Evolutionary conservation across 2,888 invertebrate genomes (phyloP).

Genomic region (Endotricha flammealis): DNA sequence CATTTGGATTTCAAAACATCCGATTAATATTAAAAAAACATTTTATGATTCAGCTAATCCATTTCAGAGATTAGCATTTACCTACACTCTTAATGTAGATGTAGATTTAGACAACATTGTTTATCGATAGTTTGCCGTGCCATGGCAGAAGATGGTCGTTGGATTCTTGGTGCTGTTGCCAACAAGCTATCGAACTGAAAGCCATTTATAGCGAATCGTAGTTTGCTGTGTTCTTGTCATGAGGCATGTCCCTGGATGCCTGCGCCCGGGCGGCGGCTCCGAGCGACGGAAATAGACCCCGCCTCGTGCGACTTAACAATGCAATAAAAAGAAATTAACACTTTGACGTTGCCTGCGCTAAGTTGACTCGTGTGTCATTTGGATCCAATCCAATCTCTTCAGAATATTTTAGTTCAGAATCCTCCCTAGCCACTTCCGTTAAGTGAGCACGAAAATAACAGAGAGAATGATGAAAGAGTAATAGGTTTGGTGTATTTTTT

Average conservation of each 20-base stretch:
- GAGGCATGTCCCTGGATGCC: slow-evolving; percentile 63
- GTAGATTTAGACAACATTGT: background rate
- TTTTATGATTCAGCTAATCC: too few relatives aligned
- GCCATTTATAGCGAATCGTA: slow-evolving; percentile 64
- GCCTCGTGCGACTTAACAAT: slow-evolving; percentile 74
- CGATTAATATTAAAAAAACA: too few relatives aligned
- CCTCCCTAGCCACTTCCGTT: slow-evolving; percentile 66
- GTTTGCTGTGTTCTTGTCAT: slow-evolving; percentile 72
- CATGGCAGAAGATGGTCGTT: slow-evolving; percentile 20
- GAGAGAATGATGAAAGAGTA: slow-evolving; percentile 50
- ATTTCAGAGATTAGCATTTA: too few relatives aligned
- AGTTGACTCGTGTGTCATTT: slow-evolving; percentile 75
- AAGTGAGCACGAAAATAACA: slow-evolving; percentile 64
- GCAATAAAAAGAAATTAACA: slow-evolving; percentile 78
- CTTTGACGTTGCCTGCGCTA: slow-evolving; percentile 65
- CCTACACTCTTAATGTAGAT: too few relatives aligned
- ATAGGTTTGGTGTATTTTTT: slow-evolving; percentile 37
- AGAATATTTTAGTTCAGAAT: slow-evolving; percentile 58
- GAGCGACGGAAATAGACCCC: slow-evolving; percentile 69
- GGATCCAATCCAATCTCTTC: slow-evolving; percentile 67
- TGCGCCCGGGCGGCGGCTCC: slow-evolving; percentile 61
- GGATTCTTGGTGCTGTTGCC: slow-evolving; percentile 43
- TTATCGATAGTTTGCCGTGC: slow-evolving; percentile 4
- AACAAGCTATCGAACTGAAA: slow-evolving; percentile 54
- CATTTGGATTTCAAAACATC: slow-evolving; percentile 29